Conservation (phyloP, 2,797 vertebrate species). For the Trematomus bernacchii region DNA sequence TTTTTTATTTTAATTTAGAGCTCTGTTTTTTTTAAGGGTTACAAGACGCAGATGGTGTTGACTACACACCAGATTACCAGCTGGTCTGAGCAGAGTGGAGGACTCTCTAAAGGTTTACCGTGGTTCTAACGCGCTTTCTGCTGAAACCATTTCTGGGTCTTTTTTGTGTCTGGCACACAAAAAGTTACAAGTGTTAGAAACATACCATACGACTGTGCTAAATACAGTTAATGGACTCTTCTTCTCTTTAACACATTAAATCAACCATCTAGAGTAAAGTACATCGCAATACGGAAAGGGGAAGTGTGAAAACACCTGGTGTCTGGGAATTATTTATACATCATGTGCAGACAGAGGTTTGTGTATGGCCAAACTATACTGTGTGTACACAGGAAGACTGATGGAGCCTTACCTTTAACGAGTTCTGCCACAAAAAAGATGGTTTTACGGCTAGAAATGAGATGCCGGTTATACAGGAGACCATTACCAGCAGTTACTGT, state of each 20-base stretch:
- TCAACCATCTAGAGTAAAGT: conserved; percentile 11
- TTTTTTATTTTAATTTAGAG: conserved; percentile 61
- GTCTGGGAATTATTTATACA: conserved; percentile 25
- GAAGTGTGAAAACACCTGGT: conserved; percentile 14
- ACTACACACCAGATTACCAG: conserved; percentile 62
- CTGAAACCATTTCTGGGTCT: conserved; percentile 27
- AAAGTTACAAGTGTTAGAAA: conserved; percentile 34
- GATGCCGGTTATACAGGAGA: conserved; percentile 44
- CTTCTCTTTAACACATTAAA: conserved; percentile 6
- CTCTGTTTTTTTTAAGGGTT: conserved; percentile 52
- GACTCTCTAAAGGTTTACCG: conserved; percentile 33
- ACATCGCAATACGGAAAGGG: background rate
- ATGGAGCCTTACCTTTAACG: conserved; percentile 49
- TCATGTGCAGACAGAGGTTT: conserved; percentile 13
- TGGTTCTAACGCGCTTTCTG: conserved; percentile 33
- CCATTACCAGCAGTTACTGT: conserved; percentile 66
- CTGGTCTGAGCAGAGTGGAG: conserved; percentile 67
- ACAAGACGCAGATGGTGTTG: conserved; percentile 45
- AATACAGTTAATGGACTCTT: conserved; percentile 1
- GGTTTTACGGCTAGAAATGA: conserved; percentile 2
- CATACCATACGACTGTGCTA: conserved; percentile 33
- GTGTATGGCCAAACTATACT: conserved; percentile 38
- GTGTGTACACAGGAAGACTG: conserved; percentile 25
- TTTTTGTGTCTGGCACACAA: conserved; percentile 71
- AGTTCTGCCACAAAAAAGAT: conserved; percentile 21